These are phyloP conservation scores for Nomada flava DNA, from an alignment of 2,888 invertebrate genomes.

Conservation along the genomic window DNA sequence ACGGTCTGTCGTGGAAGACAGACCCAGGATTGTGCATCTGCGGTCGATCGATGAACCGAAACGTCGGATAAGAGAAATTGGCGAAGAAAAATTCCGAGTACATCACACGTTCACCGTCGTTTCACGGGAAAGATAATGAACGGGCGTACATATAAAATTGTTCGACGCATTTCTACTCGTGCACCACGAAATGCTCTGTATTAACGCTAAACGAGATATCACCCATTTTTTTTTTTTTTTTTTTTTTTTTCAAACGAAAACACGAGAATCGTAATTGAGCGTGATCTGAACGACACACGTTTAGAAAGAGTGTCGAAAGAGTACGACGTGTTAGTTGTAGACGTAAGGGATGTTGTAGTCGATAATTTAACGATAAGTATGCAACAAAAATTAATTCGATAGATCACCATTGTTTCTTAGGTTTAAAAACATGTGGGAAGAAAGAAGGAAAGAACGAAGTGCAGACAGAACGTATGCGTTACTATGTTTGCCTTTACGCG, in stretches of 20 bases:
- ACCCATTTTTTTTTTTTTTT: no score
- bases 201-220: neutral
- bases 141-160: neutral
- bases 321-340: slow-evolving; percentile 29
- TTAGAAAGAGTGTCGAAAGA: slow-evolving; percentile 26
- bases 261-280: neutral
- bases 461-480: no score
- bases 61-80: neutral
- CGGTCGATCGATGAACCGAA: slow-evolving; percentile 7
- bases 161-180: slow-evolving; percentile 1
- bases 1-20: slow-evolving; percentile 12
- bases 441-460: neutral
- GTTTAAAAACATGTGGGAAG: neutral
- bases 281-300: slow-evolving; percentile 5
- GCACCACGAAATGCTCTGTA: slow-evolving; percentile 12
- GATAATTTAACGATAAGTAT: slow-evolving; percentile 50
- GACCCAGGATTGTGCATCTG: slow-evolving; percentile 26
- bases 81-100: neutral
- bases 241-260: neutral
- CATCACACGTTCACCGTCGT: neutral
- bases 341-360: slow-evolving; percentile 46
- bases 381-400: slow-evolving; percentile 36
- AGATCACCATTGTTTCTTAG: slow-evolving; percentile 29
- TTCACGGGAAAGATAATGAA: neutral
- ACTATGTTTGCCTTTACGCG: slow-evolving; percentile 17